Base-by-base conservation (phyloP, 2,113 vertebrate species). In the Sialia sialis region DNA sequence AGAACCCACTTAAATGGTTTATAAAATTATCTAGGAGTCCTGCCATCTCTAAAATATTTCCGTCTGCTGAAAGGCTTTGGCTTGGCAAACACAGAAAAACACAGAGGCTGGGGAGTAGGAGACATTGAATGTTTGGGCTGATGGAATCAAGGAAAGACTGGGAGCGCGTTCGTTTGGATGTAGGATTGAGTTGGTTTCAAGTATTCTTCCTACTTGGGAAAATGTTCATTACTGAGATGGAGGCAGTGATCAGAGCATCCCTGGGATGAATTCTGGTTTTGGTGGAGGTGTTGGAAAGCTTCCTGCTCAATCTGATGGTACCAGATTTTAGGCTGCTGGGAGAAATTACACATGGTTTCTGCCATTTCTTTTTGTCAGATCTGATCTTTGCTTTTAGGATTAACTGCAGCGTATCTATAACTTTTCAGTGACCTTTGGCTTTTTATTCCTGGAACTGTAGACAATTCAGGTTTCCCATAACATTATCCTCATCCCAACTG, bases 391-490 rank as follows among this genome's bases (percentile, higher is more conserved):
- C 85, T 90, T 75, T 87, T 87, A 86, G 72, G 64, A 69, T 75
- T 72, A 34, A 48, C 63, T 91, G 49, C 51, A 32, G 10, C 52
- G 19, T n/a, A 44, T 26, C 70, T 58, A 36, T 62, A 85, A 67
- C 38, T 90, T 94, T 94, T 70, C 67, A 64, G 75, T 80, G 20
- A 70, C 55, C 64, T 95, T 97, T 84, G 88, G 52, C 94, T 93
- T 87, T 62, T 83, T 78, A 55, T 87, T 89, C 68, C 87, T 84
- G 84, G 81, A 63, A 90, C 93, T 85, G 58, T 81, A 93, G 93
- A 75, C 41, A 82, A 94, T 96, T 96, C 85, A 96, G 73, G 88
- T 94, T 96, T 93, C 96, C 96, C 64, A 13, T 94, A 84, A 88
- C 64, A 60, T 76, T 90, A 64, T 89, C 94, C 89, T 96, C 91